Base-by-base conservation (phyloP, 2,888 invertebrate species). In the Apodemia hepburni region DNA sequence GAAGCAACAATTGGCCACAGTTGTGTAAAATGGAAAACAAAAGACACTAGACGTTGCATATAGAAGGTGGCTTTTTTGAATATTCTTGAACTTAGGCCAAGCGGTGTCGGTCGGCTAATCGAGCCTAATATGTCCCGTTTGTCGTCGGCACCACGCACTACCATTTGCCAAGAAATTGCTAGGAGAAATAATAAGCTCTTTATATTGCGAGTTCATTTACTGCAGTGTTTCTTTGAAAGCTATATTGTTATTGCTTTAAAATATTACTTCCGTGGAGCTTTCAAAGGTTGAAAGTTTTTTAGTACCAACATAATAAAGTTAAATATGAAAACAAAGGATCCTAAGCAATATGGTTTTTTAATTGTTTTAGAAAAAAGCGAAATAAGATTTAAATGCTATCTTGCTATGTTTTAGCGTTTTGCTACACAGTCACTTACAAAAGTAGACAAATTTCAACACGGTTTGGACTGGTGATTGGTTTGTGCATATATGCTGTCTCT, bases 1-100 rank as follows among this genome's bases (percentile, higher is more conserved):
- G 72, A 75, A 77, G 79, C 82, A 82, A 85, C 80, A 85, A 82
- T 81, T 83, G 79, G 76, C 78, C 75, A 76, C 75, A 77, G 77
- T 69, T 72, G 68, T 73, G 69, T 68, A 69, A 75, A 74, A 78
- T 72, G 74, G 72, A 76, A 76, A 78, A 78, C 71, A 76, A 76
- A 75, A 71, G 71, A 72, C 74, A 70, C 68, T 73, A 75, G 71
- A 72, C 75, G 71, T 68, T 73, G 75, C 73, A 72, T 71, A 70
- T 72, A 73, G 69, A 71, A 73, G 72, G 72, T 73, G 69, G 67
- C 70, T 70, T 77, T 80, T 78, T 79, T 78, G 75, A 73, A 73
- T 70, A 74, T 70, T 76, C 73, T 77, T 83, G 84, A 84, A 81
- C 75, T 69, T 73, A 72, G 72, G 81, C 83, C 83, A 85, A 84